Evolutionary conservation across 2,888 invertebrate species (phyloP), one percentile per base, ranked within the genome.

Genomic region (Enchytraeus crypticus): DNA sequence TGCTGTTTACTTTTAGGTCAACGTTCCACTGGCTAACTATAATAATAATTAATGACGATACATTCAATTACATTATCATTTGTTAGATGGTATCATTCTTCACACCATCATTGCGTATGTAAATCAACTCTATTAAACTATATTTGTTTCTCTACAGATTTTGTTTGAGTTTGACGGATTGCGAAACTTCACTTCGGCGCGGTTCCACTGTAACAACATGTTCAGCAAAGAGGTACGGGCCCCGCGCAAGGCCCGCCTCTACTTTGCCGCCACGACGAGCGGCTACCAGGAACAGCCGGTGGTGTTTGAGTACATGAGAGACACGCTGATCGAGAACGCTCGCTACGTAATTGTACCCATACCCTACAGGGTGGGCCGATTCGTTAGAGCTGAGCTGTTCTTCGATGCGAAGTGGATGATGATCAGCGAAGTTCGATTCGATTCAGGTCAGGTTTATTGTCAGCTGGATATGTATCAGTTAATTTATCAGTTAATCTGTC

Each of bases 391-490:
- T 84, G 70, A 87, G 71, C 83, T 92, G 57, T 84, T 84, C 69
- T 92, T 91, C 77, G 87, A 89, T 2, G 85, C 88, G n/a, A 83
- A 86, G 60, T 92, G 92, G 92, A 86, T 92, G 69, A 86, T 92
- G 81, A 84, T 93, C 73, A 90, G 90, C 79, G 92, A 93, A 81
- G 84, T 92, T 66, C 85, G 87, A 57, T 92, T 93, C 78, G 87
- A 88, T 71, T 91, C 91, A 72, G 86, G 89, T 89, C 23, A 54
- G 8, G 38, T 14, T 38, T 38, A 38, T n/a, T n/a, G n/a, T n/a
- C n/a, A n/a, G n/a, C n/a, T n/a, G n/a, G n/a, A n/a, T n/a, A n/a
- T n/a, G n/a, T n/a, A n/a, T n/a, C n/a, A n/a, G n/a, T n/a, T n/a
- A n/a, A n/a, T n/a, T n/a, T n/a, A n/a, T n/a, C n/a, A n/a, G n/a